phyloP scores from a whole-genome alignment of 2,113 vertebrate genomes.

The Prochilodus magdalenae region DNA sequence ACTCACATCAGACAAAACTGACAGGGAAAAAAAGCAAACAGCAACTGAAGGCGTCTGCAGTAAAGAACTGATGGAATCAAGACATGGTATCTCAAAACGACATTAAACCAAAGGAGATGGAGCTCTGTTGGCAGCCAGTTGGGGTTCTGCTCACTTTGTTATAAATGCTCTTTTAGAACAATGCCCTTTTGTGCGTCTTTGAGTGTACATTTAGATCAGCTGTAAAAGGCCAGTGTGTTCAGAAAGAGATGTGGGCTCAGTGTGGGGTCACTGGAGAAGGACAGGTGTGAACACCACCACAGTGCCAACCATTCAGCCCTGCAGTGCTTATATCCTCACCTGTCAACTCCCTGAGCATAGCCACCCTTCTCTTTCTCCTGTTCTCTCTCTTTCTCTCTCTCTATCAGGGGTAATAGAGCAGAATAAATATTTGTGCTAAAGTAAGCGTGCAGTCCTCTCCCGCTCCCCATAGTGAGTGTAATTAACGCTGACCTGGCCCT shows the following conservation, averaged over 20 bases:
- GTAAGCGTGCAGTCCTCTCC: slow-evolving; percentile 56
- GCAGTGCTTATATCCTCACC: slow-evolving; percentile 11
- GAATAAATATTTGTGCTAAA: slow-evolving; percentile 74
- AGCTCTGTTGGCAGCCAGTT: neutral
- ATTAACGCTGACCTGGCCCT: slow-evolving; percentile 63
- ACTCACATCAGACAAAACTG: no score
- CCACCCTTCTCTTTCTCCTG: slow-evolving; percentile 34
- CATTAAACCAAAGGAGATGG: no score
- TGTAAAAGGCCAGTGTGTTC: slow-evolving; percentile 5
- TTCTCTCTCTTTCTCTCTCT: slow-evolving; percentile 56
- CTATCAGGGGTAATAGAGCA: slow-evolving; percentile 66
- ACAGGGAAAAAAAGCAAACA: no score
- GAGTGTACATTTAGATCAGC: neutral
- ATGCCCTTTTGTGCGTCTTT: neutral
- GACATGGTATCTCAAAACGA: no score
- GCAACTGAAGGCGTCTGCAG: no score
- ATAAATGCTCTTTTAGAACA: neutral
- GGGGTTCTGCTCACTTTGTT: neutral
- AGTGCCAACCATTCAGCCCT: slow-evolving; percentile 38
- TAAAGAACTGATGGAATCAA: no score
- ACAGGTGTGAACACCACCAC: slow-evolving; percentile 58
- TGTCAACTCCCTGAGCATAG: slow-evolving; percentile 33
- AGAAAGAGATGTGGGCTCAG: slow-evolving; percentile 31
- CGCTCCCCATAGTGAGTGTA: slow-evolving; percentile 62
- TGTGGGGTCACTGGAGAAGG: slow-evolving; percentile 49